phyloP scores from a whole-genome alignment of 2,888 invertebrate genomes.

The Drosophila hamatofila region DNA sequence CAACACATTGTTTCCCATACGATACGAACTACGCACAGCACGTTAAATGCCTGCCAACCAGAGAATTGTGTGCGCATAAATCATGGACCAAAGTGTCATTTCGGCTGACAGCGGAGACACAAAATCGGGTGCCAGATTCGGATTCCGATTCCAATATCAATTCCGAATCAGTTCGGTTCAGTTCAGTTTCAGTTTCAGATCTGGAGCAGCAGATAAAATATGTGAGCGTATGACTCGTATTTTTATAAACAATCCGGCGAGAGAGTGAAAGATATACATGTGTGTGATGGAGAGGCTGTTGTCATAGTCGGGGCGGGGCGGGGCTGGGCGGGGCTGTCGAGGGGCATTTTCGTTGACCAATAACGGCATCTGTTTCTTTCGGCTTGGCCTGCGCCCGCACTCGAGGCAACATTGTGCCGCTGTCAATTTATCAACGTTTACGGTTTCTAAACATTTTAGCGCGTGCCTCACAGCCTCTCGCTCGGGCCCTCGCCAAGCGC shows the following conservation, averaged over 20 bases:
- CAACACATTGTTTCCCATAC: conserved; percentile 64
- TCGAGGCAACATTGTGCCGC: conserved; percentile 22
- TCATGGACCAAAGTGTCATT: conserved; percentile 70
- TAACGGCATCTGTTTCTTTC: conserved; percentile 22
- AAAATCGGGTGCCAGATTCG: conserved; percentile 70
- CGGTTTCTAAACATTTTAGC: conserved; percentile 67
- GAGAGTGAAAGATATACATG: conserved; percentile 23
- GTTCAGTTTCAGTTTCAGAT: conserved; percentile 50
- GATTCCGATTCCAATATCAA: conserved; percentile 57
- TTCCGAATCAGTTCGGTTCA: conserved; percentile 39
- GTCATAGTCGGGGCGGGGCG: neutral
- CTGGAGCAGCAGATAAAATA: conserved; percentile 63
- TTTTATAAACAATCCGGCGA: conserved; percentile 50
- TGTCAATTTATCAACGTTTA: conserved; percentile 69
- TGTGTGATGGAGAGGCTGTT: conserved; percentile 8
- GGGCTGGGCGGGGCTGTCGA: neutral
- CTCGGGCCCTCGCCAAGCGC: conserved; percentile 18
- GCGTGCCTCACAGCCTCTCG: conserved; percentile 59
- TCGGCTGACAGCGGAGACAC: conserved; percentile 64
- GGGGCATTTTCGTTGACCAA: conserved; percentile 16
- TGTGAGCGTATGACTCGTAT: conserved; percentile 51
- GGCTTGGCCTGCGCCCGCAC: conserved; percentile 30
- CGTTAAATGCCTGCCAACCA: conserved; percentile 69
- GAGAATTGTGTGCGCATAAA: conserved; percentile 65
- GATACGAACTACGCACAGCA: conserved; percentile 35